Base-by-base conservation (phyloP, 2,797 vertebrate genomes). In the Eupleurogrammus muticus region DNA sequence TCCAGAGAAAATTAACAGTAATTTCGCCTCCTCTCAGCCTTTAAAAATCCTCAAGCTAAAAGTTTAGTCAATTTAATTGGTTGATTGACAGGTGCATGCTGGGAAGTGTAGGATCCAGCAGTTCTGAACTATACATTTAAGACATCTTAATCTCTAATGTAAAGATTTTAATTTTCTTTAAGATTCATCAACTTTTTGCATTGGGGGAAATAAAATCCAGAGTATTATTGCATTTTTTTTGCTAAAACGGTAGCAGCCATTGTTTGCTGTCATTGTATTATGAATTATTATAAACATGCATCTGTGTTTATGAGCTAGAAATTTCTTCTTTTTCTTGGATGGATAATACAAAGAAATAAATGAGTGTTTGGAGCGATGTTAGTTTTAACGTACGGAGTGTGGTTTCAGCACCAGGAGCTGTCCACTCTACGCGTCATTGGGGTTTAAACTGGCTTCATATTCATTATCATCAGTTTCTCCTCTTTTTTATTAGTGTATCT, bases 361-460 rank as follows among this genome's bases (percentile, higher is more conserved):
- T 35, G 11, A 44, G 24, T 52, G 38, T 63, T 63, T 68, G 64
- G 1, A 7, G n/a, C 19, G 21, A 52, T 40, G 49, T 76, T 2
- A 56, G 5, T 65, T 47, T 34, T 21, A 59, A 63, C 50, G 20
- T 17, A 10, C 11, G 23, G 3, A 52, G 49, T 61, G 24, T 17
- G 0, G 12, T 70, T 77, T 77, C 63, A 79, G 82, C 76, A 79
- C 66, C 73, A 59, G 70, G 75, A 77, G 63, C 66, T 81, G 79
- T 73, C 62, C 70, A 48, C 66, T 4, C 38, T 36, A 0, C 10
- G 35, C 50, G 50, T 23, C 55, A 17, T 0, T 3, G 32, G 34
- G 47, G 11, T 71, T 58, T 51, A 16, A 23, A 46, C 1, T 8
- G 47, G 7, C 24, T 52, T 32, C 32, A 21, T 10, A 10, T 17